phyloP scores from a whole-genome alignment of 2,888 invertebrate species.

The Scaptomyza polygonia region DNA sequence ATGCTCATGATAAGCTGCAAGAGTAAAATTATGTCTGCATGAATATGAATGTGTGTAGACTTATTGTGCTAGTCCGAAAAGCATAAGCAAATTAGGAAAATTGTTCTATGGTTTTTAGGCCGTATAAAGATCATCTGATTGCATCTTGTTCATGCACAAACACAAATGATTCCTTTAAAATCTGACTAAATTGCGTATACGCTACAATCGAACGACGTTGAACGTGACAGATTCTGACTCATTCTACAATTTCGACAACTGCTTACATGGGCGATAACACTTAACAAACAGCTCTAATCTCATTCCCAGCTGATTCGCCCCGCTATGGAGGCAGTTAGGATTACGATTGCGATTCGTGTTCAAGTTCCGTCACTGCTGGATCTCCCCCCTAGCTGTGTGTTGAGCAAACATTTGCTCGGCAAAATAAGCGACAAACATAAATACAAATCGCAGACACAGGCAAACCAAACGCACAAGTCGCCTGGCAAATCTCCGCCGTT shows the following conservation, averaged over 20 bases:
- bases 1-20: background rate
- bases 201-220: conserved; percentile 49
- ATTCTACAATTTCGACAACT: conserved; percentile 60
- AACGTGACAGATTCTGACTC: conserved; percentile 50
- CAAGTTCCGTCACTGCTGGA: conserved; percentile 12
- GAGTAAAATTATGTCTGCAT: background rate
- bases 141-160: conserved; percentile 9
- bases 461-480: conserved; percentile 42
- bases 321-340: conserved; percentile 2
- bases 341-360: conserved; percentile 28
- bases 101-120: background rate
- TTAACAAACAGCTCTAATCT: conserved; percentile 74
- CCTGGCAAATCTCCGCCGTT: conserved; percentile 69
- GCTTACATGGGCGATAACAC: conserved; percentile 74
- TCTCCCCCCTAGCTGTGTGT: conserved; percentile 39
- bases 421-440: conserved; percentile 72
- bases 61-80: background rate
- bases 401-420: conserved; percentile 71
- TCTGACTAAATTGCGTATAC: conserved; percentile 35
- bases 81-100: background rate
- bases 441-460: conserved; percentile 47
- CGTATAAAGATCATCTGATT: background rate
- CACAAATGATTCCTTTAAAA: background rate
- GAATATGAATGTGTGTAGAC: background rate
- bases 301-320: conserved; percentile 52